These are phyloP conservation scores for Oeneis ivallda DNA, from an alignment of 2,888 invertebrate species.

Conservation along the genomic window DNA sequence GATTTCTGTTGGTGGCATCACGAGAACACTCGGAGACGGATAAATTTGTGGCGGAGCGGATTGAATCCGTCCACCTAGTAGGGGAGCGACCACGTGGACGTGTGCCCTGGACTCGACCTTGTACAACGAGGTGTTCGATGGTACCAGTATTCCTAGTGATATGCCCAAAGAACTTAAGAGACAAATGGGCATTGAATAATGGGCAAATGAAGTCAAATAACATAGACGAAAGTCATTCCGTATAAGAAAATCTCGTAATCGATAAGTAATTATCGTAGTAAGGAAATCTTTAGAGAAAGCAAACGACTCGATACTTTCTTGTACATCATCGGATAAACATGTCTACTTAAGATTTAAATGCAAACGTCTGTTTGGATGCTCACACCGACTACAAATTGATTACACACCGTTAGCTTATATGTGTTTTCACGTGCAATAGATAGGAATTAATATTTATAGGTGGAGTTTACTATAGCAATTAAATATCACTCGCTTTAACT, in stretches of 20 bases:
- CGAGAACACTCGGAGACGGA: too few species aligned
- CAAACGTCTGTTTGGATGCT: constrained; percentile 7
- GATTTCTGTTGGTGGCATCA: too few species aligned
- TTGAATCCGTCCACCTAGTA: too few species aligned
- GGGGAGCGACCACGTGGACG: too few species aligned
- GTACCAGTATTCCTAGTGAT: too few species aligned
- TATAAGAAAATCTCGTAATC: constrained; percentile 31
- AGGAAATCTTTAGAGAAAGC: constrained; percentile 50
- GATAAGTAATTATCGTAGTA: constrained; percentile 45
- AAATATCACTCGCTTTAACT: too few species aligned
- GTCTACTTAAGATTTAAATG: constrained; percentile 27
- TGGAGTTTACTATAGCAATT: neutral
- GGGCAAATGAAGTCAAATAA: constrained; percentile 1
- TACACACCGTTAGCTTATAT: constrained; percentile 2
- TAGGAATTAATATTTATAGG: neutral
- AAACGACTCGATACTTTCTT: constrained; percentile 45
- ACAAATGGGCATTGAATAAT: neutral
- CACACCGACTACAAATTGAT: constrained; percentile 7
- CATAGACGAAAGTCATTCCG: constrained; percentile 37
- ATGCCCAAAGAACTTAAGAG: too few species aligned
- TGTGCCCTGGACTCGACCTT: too few species aligned
- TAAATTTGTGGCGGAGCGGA: too few species aligned
- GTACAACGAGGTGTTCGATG: too few species aligned
- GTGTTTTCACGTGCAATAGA: neutral
- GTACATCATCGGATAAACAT: constrained; percentile 39